Base-by-base conservation (phyloP, 2,888 invertebrate species). In the Drosophila lutescens region DNA sequence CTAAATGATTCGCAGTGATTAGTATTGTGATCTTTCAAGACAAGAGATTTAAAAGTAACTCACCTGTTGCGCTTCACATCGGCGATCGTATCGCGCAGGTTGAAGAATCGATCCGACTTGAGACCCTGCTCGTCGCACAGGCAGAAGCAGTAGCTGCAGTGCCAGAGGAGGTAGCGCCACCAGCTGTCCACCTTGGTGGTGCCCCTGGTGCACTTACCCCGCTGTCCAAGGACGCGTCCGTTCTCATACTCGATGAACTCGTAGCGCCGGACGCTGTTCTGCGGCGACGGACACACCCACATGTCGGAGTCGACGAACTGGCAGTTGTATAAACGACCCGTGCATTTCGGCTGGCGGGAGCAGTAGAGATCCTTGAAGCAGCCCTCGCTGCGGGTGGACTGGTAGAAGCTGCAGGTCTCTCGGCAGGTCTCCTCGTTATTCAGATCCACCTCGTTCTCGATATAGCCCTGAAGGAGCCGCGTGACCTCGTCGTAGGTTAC, bases 91-190 rank as follows among this genome's bases (percentile, higher is more conserved):
- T 95, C 94, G 78, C 95, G 93, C 66, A 98, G 93, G 90, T 96
- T 97, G 92, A 97, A 95, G 93, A 95, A 97, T 72, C 98, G 94
- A 91, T 97, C 96, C 0, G 97, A 97, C 76, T 93, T 93, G 1
- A 93, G 86, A 61, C 94, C 94, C 67, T 93, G 91, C 89, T 97
- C 97, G 91, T 97, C 97, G 91, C 98, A 98, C 43, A 96, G 93
- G 88, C 98, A 98, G 93, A 97, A 95, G 91, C 98, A 98, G 91
- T 97, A 97, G 41, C 97, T 97, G 91, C 98, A 98, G 91, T 95
- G 95, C 96, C 96, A 97, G 92, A 97, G 96, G 46, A 97, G 86
- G 95, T 96, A 97, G 53, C 97, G 94, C 97, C 97, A 97, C 97
- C 97, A 97, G 74, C 97, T 97, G 87, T 97, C 96, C 88, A 93